Percentiles rank a stretch among this genome's conserved stretches.
These are phyloP conservation scores for Squalus acanthias DNA, from an alignment of 2,797 vertebrate species.

Conservation along the genomic window DNA sequence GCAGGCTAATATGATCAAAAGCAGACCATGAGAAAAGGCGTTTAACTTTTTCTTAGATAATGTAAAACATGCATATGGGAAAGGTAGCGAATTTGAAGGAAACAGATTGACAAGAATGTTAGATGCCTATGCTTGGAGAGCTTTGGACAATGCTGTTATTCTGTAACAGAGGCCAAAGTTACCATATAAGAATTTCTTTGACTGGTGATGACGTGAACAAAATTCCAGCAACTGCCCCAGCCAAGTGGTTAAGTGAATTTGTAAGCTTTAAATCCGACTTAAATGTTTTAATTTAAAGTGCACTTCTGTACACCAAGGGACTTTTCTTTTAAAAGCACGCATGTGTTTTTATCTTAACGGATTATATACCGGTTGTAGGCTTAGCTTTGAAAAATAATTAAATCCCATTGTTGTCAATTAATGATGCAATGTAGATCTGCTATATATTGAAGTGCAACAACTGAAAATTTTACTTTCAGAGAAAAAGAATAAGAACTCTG, in stretches of 20 bases:
- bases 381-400: background rate
- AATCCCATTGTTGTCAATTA: background rate
- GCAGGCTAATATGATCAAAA: background rate
- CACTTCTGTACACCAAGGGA: background rate
- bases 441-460: constrained; percentile 17
- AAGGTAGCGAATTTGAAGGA: background rate
- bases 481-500: background rate
- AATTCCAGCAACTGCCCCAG: background rate
- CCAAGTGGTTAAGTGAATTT: constrained; percentile 21
- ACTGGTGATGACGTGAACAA: background rate
- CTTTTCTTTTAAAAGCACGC: background rate
- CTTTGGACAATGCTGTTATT: background rate
- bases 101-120: background rate
- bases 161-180: background rate
- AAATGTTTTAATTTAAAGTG: background rate
- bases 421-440: background rate
- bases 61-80: background rate
- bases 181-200: background rate
- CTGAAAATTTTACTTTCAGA: background rate
- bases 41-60: background rate
- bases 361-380: background rate
- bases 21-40: background rate
- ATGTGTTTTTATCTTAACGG: background rate
- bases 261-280: background rate
- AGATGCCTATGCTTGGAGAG: background rate